Percentiles rank a stretch among this genome's conserved stretches.
These are phyloP conservation scores for Eptesicus fuscus DNA, from an alignment of 2,113 vertebrate species.

Conservation along the genomic window DNA sequence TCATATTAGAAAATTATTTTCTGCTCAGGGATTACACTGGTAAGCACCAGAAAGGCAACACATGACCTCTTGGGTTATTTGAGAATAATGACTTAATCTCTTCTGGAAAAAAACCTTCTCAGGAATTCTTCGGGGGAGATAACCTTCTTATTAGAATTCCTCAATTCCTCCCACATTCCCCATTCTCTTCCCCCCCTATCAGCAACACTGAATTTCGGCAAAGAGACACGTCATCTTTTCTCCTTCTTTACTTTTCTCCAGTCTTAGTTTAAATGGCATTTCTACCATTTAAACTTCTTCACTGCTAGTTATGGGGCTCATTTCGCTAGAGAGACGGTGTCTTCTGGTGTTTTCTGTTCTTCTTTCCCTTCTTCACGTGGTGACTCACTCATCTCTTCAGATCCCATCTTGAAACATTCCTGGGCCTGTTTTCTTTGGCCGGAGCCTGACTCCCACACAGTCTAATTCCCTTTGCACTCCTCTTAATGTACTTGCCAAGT, in stretches of 20 bases:
- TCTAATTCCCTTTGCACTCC: conserved; percentile 44
- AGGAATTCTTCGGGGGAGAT: conserved; percentile 35
- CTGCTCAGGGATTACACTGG: neutral
- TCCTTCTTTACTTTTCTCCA: conserved; percentile 1
- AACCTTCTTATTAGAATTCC: conserved; percentile 46
- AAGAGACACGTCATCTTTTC: neutral
- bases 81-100: conserved; percentile 35
- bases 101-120: neutral
- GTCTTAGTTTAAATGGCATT: neutral
- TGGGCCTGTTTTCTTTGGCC: conserved; percentile 59
- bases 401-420: conserved; percentile 54
- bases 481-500: conserved; percentile 34
- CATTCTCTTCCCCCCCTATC: neutral
- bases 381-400: conserved; percentile 63
- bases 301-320: neutral
- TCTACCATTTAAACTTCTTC: neutral
- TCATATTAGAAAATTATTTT: conserved; percentile 23
- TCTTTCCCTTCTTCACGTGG: neutral
- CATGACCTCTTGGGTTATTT: neutral
- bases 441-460: conserved; percentile 55
- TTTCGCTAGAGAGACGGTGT: neutral
- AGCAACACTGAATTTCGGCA: neutral
- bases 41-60: neutral
- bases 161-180: neutral
- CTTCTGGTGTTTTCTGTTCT: conserved; percentile 41